Conservation (phyloP, 2,888 invertebrate genomes). For the Lagria hirta region DNA sequence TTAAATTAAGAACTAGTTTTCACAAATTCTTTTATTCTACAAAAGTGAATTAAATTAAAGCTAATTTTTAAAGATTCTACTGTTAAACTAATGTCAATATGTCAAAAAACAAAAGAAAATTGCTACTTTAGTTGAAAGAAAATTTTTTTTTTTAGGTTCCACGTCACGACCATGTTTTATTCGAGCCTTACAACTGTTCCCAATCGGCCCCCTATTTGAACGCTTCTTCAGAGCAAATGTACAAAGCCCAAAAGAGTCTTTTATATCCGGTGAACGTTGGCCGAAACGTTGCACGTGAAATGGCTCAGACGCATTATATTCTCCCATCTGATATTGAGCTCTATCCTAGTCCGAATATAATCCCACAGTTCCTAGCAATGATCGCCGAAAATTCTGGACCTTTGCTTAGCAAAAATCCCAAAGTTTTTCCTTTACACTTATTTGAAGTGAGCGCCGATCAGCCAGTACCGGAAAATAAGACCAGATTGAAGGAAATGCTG, state of each 20-base stretch:
- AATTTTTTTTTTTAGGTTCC: constrained; percentile 65
- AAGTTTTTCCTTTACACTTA: constrained; percentile 85
- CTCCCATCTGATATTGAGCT: constrained; percentile 88
- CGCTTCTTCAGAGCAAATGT: constrained; percentile 66
- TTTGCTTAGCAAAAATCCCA: constrained; percentile 60
- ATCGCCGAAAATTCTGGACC: constrained; percentile 70
- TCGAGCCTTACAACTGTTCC: constrained; percentile 72
- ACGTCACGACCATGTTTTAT: constrained; percentile 62
- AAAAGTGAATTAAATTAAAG: no score
- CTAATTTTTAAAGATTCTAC: constrained; percentile 3
- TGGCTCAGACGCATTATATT: constrained; percentile 78
- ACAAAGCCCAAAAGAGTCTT: constrained; percentile 77
- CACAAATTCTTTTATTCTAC: no score
- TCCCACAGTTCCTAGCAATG: constrained; percentile 82
- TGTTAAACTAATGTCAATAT: no score
- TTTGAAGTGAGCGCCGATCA: constrained; percentile 79
- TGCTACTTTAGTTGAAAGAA: no score
- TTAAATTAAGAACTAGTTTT: no score
- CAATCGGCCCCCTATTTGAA: constrained; percentile 68
- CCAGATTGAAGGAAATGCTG: constrained; percentile 67
- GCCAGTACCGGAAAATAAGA: constrained; percentile 73
- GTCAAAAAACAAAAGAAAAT: no score
- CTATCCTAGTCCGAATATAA: constrained; percentile 82
- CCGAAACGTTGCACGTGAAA: constrained; percentile 83
- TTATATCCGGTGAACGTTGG: constrained; percentile 90